Conservation (phyloP, 1,140 invertebrate species). For the Nymphalis io region DNA sequence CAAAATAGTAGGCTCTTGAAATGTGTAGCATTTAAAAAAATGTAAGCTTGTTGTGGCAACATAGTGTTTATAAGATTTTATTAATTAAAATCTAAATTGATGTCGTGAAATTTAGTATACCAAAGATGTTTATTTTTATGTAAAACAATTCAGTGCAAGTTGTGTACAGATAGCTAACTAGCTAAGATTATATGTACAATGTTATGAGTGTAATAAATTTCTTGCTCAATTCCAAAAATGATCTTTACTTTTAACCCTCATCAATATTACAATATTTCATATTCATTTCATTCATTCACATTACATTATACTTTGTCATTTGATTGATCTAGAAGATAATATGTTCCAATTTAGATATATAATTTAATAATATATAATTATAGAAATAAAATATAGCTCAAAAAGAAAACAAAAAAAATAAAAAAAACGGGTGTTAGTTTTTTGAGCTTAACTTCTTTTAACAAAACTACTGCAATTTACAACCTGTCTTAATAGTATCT, state of each 20-base stretch:
- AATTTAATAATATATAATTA: too few relatives aligned
- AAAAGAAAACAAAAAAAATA: too few relatives aligned
- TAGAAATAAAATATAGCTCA: too few relatives aligned
- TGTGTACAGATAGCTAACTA: constrained; percentile 49
- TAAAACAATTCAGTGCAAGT: constrained; percentile 63
- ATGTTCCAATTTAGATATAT: too few relatives aligned
- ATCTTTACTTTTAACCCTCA: neutral
- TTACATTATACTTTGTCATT: neutral
- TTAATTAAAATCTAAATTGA: constrained; percentile 51
- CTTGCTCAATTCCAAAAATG: constrained; percentile 58
- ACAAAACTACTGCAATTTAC: too few relatives aligned
- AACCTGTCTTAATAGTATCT: too few relatives aligned
- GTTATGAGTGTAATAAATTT: constrained; percentile 76
- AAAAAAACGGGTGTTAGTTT: too few relatives aligned
- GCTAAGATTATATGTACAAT: constrained; percentile 65
- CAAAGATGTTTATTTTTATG: constrained; percentile 78
- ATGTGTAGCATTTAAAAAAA: constrained; percentile 11
- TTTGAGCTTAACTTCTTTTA: too few relatives aligned
- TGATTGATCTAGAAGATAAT: too few relatives aligned
- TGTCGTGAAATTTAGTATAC: constrained; percentile 72
- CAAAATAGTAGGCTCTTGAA: constrained; percentile 52
- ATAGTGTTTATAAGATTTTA: constrained; percentile 27
- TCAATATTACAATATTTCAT: neutral
- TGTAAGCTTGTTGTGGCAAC: constrained; percentile 58
- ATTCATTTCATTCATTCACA: too few relatives aligned